Conservation (phyloP, 2,113 vertebrate genomes). For the Hippocampus abdominalis region DNA sequence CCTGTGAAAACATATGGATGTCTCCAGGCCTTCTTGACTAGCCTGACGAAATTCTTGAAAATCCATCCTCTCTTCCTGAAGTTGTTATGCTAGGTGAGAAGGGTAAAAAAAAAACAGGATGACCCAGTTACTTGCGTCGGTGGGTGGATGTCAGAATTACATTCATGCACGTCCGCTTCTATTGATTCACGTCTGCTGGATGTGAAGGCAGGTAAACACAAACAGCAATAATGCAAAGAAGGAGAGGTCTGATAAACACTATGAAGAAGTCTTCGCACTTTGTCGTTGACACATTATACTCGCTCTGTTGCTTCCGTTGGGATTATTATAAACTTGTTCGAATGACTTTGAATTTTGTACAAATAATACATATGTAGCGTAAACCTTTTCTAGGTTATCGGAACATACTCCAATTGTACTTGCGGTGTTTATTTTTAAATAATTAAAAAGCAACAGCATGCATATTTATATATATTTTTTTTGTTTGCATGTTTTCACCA, state of each 20-base stretch:
- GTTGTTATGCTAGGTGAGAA: not conserved
- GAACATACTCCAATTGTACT: no score
- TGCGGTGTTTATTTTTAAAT: no score
- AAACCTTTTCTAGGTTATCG: not conserved
- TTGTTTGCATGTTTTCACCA: not conserved
- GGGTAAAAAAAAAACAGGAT: not conserved
- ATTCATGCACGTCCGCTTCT: not conserved
- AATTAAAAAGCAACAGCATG: not conserved
- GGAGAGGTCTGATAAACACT: not conserved
- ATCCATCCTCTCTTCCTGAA: not conserved
- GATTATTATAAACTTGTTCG: not conserved
- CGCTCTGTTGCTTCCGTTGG: not conserved
- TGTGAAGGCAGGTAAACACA: not conserved
- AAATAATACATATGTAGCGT: not conserved
- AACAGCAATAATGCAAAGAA: not conserved
- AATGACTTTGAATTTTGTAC: not conserved
- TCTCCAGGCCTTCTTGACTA: not conserved
- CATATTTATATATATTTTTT: not conserved
- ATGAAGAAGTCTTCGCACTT: not conserved
- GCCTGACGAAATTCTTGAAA: constrained; percentile 5
- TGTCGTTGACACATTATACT: not conserved
- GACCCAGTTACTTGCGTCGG: not conserved
- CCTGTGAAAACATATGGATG: not conserved
- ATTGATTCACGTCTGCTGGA: not conserved
- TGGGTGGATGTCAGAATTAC: not conserved